Percentiles rank a stretch among this genome's conserved stretches.
phyloP scores from a whole-genome alignment of 2,888 invertebrate species.

The Tetranychus truncatus region DNA sequence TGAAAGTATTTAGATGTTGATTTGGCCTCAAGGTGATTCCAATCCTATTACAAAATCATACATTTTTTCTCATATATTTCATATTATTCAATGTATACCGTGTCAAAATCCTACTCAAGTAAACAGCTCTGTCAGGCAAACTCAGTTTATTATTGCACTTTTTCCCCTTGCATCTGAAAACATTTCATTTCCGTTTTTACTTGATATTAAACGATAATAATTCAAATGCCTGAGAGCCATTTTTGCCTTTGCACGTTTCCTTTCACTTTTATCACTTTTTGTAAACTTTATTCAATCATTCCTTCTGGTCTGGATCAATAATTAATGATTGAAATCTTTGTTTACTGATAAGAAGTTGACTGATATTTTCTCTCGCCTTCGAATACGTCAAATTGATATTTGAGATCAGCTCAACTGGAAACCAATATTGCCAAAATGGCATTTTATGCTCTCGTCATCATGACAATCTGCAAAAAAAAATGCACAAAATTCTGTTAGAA shows the following conservation, averaged over 20 bases:
- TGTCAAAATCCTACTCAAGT: neutral
- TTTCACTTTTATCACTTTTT: neutral
- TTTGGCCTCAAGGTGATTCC: neutral
- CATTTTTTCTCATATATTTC: neutral
- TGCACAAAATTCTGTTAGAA: no score
- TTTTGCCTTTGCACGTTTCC: neutral
- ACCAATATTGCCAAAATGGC: no score
- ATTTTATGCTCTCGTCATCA: no score
- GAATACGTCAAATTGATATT: no score
- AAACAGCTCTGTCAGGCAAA: neutral
- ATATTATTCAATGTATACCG: neutral
- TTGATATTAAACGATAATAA: neutral
- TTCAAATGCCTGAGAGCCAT: neutral
- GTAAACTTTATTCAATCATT: neutral
- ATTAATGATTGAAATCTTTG: no score
- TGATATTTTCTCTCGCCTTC: no score
- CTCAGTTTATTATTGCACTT: no score
- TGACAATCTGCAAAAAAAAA: no score
- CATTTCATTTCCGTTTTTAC: neutral
- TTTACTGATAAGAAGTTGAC: no score
- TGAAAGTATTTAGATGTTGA: neutral
- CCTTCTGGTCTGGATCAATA: no score
- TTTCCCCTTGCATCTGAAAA: neutral
- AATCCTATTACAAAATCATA: neutral
- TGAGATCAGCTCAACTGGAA: no score